Evolutionary conservation across 2,797 vertebrate genomes (phyloP).

Genomic region (Chaunax sp.): DNA sequence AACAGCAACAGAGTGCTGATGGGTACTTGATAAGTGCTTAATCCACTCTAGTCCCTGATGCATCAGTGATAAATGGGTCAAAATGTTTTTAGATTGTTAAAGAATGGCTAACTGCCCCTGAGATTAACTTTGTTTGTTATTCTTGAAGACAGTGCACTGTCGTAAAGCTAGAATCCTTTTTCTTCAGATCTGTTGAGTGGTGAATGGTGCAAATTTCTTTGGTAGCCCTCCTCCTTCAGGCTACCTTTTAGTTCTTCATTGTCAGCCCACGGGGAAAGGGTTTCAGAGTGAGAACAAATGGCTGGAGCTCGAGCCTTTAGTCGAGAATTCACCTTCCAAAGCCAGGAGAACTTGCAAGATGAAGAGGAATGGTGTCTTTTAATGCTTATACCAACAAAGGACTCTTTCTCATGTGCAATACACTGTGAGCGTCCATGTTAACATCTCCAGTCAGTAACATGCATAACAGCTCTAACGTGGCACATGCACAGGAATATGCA

Average conservation of each 20-base stretch:
- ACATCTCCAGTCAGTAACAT: conserved; percentile 23
- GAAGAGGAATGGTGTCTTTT: conserved; percentile 8
- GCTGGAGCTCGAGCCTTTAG: conserved; percentile 46
- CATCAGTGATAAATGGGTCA: conserved; percentile 29
- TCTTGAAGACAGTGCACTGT: conserved; percentile 20
- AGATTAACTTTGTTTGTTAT: conserved; percentile 52
- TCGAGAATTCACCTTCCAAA: conserved; percentile 42
- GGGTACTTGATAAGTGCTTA: conserved; percentile 44
- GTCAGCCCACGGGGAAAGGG: conserved; percentile 39
- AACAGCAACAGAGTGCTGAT: conserved; percentile 42
- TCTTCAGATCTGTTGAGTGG: conserved; percentile 40
- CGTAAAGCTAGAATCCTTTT: no score
- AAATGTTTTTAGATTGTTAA: conserved; percentile 38
- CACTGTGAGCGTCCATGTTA: conserved; percentile 2
- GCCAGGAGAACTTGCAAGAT: conserved; percentile 33
- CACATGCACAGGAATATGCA: conserved; percentile 18
- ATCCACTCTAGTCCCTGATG: conserved; percentile 38
- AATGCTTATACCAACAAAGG: conserved; percentile 16
- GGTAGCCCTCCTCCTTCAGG: conserved; percentile 50
- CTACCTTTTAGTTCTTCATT: conserved; percentile 71
- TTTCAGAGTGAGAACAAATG: conserved; percentile 50
- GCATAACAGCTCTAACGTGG: conserved; percentile 12
- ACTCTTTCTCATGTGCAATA: not conserved
- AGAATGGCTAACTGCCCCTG: conserved; percentile 37
- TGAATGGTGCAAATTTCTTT: conserved; percentile 25